Evolutionary conservation across 2,113 vertebrate genomes (phyloP).

Genomic region (Butorides virescens): DNA sequence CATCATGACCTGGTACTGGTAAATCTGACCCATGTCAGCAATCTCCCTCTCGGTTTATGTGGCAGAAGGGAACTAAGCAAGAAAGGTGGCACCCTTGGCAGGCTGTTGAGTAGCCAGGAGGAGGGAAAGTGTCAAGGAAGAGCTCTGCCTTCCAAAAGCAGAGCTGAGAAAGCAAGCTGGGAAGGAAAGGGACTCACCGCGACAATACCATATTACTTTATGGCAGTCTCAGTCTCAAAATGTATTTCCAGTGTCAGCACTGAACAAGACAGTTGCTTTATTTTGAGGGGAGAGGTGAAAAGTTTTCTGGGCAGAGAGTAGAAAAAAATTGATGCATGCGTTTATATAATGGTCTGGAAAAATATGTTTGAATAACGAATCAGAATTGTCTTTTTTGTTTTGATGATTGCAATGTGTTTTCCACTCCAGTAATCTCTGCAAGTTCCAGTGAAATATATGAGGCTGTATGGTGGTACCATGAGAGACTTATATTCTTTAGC

Average conservation of each 20-base stretch:
- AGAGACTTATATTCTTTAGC: not conserved
- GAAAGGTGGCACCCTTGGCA: too few species aligned
- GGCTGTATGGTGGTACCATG: not conserved
- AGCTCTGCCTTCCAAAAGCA: not conserved
- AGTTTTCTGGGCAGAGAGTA: not conserved
- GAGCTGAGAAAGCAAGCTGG: not conserved
- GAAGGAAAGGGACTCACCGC: not conserved
- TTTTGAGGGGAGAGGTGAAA: not conserved
- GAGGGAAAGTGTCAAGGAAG: not conserved
- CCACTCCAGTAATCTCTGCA: not conserved
- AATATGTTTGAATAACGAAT: not conserved
- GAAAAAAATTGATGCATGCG: not conserved
- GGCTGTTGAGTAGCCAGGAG: not conserved
- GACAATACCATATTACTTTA: not conserved
- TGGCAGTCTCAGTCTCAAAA: accelerated
- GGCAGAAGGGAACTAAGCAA: not conserved
- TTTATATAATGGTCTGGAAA: not conserved
- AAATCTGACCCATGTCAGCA: not conserved
- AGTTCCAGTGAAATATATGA: not conserved
- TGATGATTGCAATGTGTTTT: not conserved
- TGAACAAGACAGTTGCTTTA: not conserved
- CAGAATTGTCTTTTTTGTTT: not conserved
- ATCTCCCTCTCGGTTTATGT: accelerated
- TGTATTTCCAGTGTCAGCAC: not conserved
- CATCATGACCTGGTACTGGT: not conserved